Evolutionary conservation across 2,888 invertebrate species (phyloP), one percentile per base, ranked within the genome.

Genomic region (Incurvaria masculella): DNA sequence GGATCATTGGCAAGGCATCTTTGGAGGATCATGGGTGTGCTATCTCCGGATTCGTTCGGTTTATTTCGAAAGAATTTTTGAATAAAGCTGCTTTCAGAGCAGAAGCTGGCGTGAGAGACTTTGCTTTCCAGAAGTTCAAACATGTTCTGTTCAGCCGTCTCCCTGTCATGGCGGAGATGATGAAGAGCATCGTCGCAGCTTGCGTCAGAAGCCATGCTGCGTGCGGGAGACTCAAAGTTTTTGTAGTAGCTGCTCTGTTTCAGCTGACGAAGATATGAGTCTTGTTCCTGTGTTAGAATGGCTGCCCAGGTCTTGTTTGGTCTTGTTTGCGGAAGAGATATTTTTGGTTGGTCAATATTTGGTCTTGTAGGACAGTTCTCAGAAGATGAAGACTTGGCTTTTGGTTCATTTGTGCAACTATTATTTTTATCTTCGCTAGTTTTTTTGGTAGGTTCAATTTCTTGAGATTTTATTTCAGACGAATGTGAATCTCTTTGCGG

Each of bases 121-220:
- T 87, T 87, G 57, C 85, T 82, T 68, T 93, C 92, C 27, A 93
- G 68, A 5, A 88, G 63, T 60, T 93, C 91, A 68, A 93, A 93
- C 60, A 90, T 82, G 51, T 83, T 81, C 52, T 91, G 78, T 60
- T 90, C 89, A 26, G 84, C 84, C 2, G 67, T 56, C 65, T 83
- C 83, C 59, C 66, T 72, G 21, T 72, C 73, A 18, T 65, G 62
- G 16, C 55, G 59, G 2, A 66, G 52, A 61, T 59, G 72, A 52
- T 39, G 53, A 23, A 62, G 53, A 33, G 62, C 63, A 43, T 70
- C 70, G 59, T 73, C 66, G 61, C 62, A 68, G 51, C 74, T 75
- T 2, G 59, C 53, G 45, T 78, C 69, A 2, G 76, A 72, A 23
- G 63, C 49, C 19, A 55, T 56, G 57, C 73, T 78, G 58, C 75